Evolutionary conservation across 1,140 invertebrate genomes (phyloP).

Genomic region (Anoplophora glabripennis): DNA sequence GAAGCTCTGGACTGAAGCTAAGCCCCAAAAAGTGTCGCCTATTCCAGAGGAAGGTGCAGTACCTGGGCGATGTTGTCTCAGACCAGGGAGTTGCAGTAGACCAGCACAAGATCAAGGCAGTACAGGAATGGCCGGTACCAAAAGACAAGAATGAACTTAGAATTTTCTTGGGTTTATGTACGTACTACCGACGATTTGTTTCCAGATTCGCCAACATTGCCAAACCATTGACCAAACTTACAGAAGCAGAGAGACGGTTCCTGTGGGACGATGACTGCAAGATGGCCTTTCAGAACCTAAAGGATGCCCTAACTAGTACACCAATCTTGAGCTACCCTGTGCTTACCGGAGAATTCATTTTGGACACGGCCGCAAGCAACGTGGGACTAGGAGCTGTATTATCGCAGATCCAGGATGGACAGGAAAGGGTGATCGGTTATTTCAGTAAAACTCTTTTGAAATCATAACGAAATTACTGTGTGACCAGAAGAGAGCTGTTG

Average conservation of each 20-base stretch:
- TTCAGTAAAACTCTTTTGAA: too few relatives aligned
- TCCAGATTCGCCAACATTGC: constrained; percentile 29
- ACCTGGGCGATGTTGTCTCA: constrained; percentile 48
- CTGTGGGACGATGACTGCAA: constrained; percentile 15
- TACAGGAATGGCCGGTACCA: constrained; percentile 21
- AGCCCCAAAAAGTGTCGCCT: constrained; percentile 47
- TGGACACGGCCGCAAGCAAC: too few relatives aligned
- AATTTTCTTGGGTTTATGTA: constrained; percentile 26
- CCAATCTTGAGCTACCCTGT: too few relatives aligned
- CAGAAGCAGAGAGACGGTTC: constrained; percentile 10
- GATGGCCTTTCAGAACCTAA: constrained; percentile 3
- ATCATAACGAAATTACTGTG: constrained; percentile 37
- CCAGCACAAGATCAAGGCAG: constrained; percentile 44
- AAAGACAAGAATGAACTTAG: constrained; percentile 18
- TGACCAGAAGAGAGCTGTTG: constrained; percentile 33
- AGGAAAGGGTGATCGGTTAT: too few relatives aligned
- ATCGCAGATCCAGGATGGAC: too few relatives aligned
- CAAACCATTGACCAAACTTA: constrained; percentile 28
- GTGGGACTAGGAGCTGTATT: too few relatives aligned
- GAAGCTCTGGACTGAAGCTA: constrained; percentile 39
- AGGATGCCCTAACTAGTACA: constrained; percentile 42
- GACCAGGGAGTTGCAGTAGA: constrained; percentile 43
- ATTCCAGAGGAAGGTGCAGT: constrained; percentile 39
- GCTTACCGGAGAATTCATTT: too few relatives aligned
- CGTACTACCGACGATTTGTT: constrained; percentile 36